phyloP scores from a whole-genome alignment of 2,797 vertebrate genomes.

The Falco naumanni region DNA sequence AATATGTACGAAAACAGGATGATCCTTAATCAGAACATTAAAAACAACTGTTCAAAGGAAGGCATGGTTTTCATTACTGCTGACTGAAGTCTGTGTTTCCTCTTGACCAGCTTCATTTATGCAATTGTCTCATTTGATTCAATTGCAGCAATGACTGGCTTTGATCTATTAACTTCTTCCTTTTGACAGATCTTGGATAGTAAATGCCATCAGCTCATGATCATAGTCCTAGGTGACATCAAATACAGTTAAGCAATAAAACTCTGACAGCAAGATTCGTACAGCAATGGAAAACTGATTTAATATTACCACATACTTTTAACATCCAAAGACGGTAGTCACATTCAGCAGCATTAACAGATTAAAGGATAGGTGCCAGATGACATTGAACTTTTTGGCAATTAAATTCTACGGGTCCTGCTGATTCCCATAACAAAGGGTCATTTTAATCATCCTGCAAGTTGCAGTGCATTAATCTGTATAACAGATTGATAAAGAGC shows the following conservation, averaged over 20 bases:
- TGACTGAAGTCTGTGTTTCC: not conserved
- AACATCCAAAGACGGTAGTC: constrained; percentile 48
- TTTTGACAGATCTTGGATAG: not conserved
- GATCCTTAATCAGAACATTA: constrained; percentile 1
- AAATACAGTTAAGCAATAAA: constrained; percentile 26
- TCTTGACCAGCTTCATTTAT: not conserved
- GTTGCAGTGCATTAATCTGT: constrained; percentile 79
- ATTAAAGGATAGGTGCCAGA: constrained; percentile 58
- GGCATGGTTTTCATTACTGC: not conserved
- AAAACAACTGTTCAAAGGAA: constrained; percentile 13
- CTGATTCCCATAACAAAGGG: constrained; percentile 73
- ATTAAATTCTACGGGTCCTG: constrained; percentile 72
- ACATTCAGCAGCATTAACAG: constrained; percentile 44
- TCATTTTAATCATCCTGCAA: constrained; percentile 80
- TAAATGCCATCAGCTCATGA: not conserved
- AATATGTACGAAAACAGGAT: not conserved
- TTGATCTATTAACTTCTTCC: constrained; percentile 24
- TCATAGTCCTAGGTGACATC: not conserved
- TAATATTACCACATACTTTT: constrained; percentile 37
- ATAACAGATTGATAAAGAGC: constrained; percentile 79
- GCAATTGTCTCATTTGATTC: constrained; percentile 5
- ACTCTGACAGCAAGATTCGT: constrained; percentile 21
- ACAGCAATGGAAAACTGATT: constrained; percentile 32
- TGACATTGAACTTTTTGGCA: constrained; percentile 75
- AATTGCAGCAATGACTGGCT: not conserved